A percentile compares a stretch with the other conserved stretches of the same genome.
These are phyloP conservation scores for Anomalospiza imberbis DNA, from an alignment of 2,797 vertebrate genomes.

Conservation along the genomic window DNA sequence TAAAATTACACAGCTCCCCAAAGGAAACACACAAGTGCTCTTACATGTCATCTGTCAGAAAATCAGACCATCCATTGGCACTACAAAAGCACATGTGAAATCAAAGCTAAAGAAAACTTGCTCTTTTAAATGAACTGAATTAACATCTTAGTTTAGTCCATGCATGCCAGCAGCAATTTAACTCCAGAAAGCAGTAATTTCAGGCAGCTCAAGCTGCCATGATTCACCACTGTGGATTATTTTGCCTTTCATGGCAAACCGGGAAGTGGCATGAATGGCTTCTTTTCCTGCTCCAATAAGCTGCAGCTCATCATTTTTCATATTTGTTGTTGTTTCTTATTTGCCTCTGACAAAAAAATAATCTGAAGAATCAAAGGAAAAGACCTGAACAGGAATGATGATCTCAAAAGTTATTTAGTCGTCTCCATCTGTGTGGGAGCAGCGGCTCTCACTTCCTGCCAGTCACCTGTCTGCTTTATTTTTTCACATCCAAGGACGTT, in stretches of 20 bases:
- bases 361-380: slow-evolving; percentile 73
- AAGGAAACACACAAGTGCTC: slow-evolving; percentile 24
- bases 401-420: slow-evolving; percentile 70
- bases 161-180: slow-evolving; percentile 63
- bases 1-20: slow-evolving; percentile 19
- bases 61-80: slow-evolving; percentile 5
- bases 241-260: slow-evolving; percentile 71
- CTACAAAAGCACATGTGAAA: slow-evolving; percentile 14
- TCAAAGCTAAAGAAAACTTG: background rate
- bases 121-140: slow-evolving; percentile 41
- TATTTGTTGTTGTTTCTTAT: slow-evolving; percentile 77
- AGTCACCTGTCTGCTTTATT: slow-evolving; percentile 29
- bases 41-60: background rate
- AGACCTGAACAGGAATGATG: slow-evolving; percentile 62
- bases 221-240: slow-evolving; percentile 72
- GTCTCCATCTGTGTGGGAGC: slow-evolving; percentile 35
- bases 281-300: slow-evolving; percentile 77
- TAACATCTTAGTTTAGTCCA: slow-evolving; percentile 65
- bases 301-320: slow-evolving; percentile 68
- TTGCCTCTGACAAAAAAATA: slow-evolving; percentile 70
- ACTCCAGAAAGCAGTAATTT: slow-evolving; percentile 68
- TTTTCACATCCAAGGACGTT: background rate
- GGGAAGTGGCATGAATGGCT: slow-evolving; percentile 61
- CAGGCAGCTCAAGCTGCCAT: slow-evolving; percentile 58
- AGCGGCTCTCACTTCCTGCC: slow-evolving; percentile 43